Conservation (phyloP, 2,113 vertebrate species). For the Micronycteris hirsuta region DNA sequence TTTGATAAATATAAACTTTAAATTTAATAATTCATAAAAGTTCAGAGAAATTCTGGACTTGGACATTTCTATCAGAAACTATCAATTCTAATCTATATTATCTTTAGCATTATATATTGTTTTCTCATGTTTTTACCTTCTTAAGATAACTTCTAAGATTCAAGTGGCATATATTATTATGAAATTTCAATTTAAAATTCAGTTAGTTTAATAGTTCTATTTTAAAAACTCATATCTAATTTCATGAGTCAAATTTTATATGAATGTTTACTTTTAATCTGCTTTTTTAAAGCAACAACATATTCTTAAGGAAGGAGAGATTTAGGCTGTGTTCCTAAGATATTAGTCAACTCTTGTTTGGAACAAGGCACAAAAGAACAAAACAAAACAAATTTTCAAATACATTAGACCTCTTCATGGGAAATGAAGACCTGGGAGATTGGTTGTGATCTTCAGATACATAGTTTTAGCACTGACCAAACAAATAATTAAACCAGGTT, state of each 20-base stretch:
- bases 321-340: not conserved
- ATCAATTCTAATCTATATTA: not conserved
- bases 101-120: not conserved
- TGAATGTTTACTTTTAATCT: not conserved
- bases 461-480: not conserved
- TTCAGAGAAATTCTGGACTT: not conserved
- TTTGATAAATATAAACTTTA: not conserved
- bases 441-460: not conserved
- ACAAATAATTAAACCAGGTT: not conserved
- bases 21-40: not conserved
- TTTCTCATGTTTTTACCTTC: not conserved
- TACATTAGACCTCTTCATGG: not conserved
- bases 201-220: not conserved
- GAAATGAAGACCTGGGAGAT: not conserved
- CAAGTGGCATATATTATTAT: not conserved
- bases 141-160: constrained; percentile 3
- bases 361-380: not conserved
- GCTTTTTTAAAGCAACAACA: not conserved
- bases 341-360: not conserved
- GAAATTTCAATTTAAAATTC: not conserved
- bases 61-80: not conserved
- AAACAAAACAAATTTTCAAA: not conserved
- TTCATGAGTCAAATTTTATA: not conserved
- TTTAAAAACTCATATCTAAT: not conserved
- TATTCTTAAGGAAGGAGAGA: not conserved